Base-by-base conservation (phyloP, 2,797 vertebrate genomes). In the Sebastes hubbsi region DNA sequence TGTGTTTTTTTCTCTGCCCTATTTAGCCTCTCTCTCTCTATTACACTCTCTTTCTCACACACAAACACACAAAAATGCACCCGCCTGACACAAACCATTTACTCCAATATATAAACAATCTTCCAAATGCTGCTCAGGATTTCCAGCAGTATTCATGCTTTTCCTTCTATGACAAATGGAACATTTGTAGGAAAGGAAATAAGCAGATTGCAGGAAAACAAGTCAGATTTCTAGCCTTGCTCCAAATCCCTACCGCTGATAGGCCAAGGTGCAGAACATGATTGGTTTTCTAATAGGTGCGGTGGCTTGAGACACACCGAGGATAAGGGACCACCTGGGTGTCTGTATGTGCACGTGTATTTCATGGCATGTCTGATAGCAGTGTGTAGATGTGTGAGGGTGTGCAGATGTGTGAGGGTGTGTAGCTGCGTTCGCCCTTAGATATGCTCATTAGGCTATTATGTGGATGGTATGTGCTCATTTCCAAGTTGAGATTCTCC, bases 221-320 rank as follows among this genome's bases (percentile, higher is more conserved):
- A 87, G 78, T 85, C 75, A 67, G 16, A 85, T 87, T 85, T 85
- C 25, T 30, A 46, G 65, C 32, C 1, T 74, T 83, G 66, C 68
- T 65, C 22, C 72, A 85, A 80, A 78, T 78, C 56, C 59, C n/a
- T 32, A 10, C 16, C 2, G 8, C 64, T 58, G 68, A 86, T 73
- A 84, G 89, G 83, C 90, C 83, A 91, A 94, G 93, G 91, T 94
- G 92, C 90, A 90, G 71, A 76, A 56, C 66, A 80, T 93, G 92
- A 93, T 93, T 94, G 91, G 88, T 91, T 94, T 92, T 89, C 88
- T 93, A 94, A 94, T 86, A 83, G 81, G 76, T 82, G 72, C 69
- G 78, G 42, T 91, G 88, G 82, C 72, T 68, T 67, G 77, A 87
- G 80, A 89, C 80, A 72, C 79, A 65, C 38, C 2, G 9, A 73